These are phyloP conservation scores for Callaeas wilsoni DNA, from an alignment of 2,113 vertebrate species.

Conservation along the genomic window DNA sequence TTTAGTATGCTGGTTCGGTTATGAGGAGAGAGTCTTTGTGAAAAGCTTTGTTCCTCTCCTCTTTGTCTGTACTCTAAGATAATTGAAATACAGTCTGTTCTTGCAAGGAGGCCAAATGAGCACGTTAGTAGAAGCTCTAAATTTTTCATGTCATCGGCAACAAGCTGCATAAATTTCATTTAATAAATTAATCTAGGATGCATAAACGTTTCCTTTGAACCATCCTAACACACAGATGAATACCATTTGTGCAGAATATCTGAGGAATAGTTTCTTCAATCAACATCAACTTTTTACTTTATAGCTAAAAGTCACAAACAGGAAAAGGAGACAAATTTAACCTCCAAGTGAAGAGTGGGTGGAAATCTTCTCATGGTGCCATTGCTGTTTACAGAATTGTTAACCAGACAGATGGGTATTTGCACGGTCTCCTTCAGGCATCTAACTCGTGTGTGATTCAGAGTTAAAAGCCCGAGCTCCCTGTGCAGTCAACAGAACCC, in stretches of 20 bases:
- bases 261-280: slow-evolving; percentile 35
- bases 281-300: not conserved
- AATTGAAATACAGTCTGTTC: slow-evolving; percentile 35
- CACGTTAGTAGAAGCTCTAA: slow-evolving; percentile 2
- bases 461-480: slow-evolving; percentile 37
- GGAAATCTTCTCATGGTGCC: not conserved
- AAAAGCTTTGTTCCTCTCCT: slow-evolving; percentile 40
- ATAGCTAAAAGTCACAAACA: not conserved
- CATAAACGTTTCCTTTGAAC: slow-evolving; percentile 51
- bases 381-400: not conserved
- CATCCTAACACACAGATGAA: slow-evolving; percentile 2
- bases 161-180: slow-evolving; percentile 60
- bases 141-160: slow-evolving; percentile 57
- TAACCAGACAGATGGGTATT: slow-evolving; percentile 19
- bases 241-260: not conserved
- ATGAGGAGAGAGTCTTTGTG: not conserved
- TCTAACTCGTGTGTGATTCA: not conserved
- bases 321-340: not conserved
- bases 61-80: slow-evolving; percentile 14
- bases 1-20: not conserved
- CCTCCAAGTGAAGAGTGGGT: not conserved
- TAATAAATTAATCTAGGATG: slow-evolving; percentile 55
- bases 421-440: slow-evolving; percentile 30
- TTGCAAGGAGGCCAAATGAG: slow-evolving; percentile 36
- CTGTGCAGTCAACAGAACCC: slow-evolving; percentile 5